Base-by-base conservation (phyloP, 2,113 vertebrate genomes). In the Psilopogon haemacephalus region DNA sequence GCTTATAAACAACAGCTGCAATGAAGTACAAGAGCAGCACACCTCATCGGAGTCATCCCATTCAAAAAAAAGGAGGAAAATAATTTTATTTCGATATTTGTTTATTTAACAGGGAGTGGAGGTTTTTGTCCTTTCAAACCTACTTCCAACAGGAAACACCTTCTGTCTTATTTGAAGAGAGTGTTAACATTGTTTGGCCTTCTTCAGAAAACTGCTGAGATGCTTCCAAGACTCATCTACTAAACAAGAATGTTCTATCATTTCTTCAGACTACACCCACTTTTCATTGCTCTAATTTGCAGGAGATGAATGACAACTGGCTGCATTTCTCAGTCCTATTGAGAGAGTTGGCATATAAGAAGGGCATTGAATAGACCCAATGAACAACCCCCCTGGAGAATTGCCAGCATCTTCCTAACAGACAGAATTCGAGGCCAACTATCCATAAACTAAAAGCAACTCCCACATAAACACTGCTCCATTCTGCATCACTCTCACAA, bases 361-460 rank as follows among this genome's bases (percentile, higher is more conserved):
- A 63, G 42, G 60, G 64, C 78, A 73, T 17, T 77, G 60, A 86
- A 30, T 30, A 90, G 78, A 68, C 76, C 56, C 46, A 85, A 15
- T 6, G 52, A 89, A 89, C 32, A 65, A 80, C 9, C 33, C 23
- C n/a, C 7, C n/a, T 77, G 93, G 89, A 94, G 64, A 80, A 85
- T 8, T 0, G 15, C 88, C 96, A 94, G 52, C 42, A 71, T 40
- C 72, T n/a, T 85, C 78, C 82, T 74, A 90, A 89, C 48, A 76
- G 73, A 75, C 70, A 72, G 77, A 55, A 93, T 83, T 63, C 7
- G 4, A 92, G 78, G 91, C 74, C 89, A 92, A 42, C 86, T 90
- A 80, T 56, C 78, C 81, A 85, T 63, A 91, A 86, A 87, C 63
- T 83, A 87, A 76, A 91, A 92, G 75, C 64, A 93, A 59, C 82